phyloP scores from a whole-genome alignment of 2,113 vertebrate species.

The Percopsis transmontana region DNA sequence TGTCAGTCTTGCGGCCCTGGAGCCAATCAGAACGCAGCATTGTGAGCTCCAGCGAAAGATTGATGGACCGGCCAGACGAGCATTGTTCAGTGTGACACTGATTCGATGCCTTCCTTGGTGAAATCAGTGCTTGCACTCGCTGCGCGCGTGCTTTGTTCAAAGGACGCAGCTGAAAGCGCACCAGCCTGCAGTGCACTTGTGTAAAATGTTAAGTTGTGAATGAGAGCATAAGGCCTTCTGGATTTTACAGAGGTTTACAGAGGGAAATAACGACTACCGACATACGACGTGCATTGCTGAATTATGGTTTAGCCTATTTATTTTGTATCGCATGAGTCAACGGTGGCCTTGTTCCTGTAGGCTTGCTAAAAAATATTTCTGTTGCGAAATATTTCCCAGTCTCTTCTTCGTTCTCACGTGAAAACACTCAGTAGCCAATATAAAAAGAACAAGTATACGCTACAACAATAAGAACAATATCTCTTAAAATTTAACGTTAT shows the following conservation, averaged over 20 bases:
- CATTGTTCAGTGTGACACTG: slow-evolving; percentile 69
- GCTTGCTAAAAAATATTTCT: no score
- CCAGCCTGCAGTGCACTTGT: slow-evolving; percentile 58
- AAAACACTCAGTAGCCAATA: no score
- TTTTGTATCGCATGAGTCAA: no score
- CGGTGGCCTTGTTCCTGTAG: no score
- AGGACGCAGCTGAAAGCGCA: slow-evolving; percentile 55
- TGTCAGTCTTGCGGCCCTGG: slow-evolving; percentile 32
- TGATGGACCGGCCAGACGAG: slow-evolving; percentile 71
- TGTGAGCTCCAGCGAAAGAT: slow-evolving; percentile 53
- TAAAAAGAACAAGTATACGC: no score
- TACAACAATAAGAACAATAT: no score
- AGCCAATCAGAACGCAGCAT: slow-evolving; percentile 59
- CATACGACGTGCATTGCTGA: no score
- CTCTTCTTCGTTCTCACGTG: no score
- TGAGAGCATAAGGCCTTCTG: slow-evolving; percentile 50
- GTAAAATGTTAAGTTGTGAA: slow-evolving; percentile 47
- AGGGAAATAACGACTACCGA: no score
- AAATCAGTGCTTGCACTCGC: slow-evolving; percentile 51
- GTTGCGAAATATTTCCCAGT: no score
- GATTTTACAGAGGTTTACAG: slow-evolving; percentile 16
- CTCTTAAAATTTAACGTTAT: neutral
- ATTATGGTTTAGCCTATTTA: no score
- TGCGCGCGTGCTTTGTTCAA: slow-evolving; percentile 46
- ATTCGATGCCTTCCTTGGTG: slow-evolving; percentile 67